Percentiles rank a stretch among this genome's conserved stretches.
Evolutionary conservation across 2,797 vertebrate species (phyloP).

Genomic region (Gymnopithys bicolor): DNA sequence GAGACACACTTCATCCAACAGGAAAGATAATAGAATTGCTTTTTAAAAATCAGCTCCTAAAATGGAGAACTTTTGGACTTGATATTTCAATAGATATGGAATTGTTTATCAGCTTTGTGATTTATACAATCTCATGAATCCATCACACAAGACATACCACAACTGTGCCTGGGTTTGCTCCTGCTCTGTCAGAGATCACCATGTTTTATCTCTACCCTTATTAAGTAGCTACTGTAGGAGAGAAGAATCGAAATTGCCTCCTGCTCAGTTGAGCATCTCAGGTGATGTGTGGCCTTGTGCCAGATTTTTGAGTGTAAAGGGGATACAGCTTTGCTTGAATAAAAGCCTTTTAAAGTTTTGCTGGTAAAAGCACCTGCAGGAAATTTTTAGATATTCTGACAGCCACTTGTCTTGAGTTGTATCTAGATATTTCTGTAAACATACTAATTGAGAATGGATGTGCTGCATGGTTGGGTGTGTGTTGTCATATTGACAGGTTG

Average conservation of each 20-base stretch:
- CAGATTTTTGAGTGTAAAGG: background rate
- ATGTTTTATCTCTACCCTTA: background rate
- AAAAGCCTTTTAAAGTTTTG: background rate
- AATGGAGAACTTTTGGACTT: conserved; percentile 19
- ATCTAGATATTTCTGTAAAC: background rate
- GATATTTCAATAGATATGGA: background rate
- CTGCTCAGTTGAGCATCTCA: background rate
- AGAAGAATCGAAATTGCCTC: background rate
- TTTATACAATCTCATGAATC: accelerated
- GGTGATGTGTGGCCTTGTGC: accelerated
- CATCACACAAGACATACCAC: background rate
- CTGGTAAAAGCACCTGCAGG: background rate
- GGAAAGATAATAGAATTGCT: conserved; percentile 21
- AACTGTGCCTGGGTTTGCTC: background rate
- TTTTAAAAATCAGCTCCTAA: background rate
- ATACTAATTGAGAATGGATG: accelerated
- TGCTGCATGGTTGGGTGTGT: background rate
- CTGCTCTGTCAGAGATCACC: background rate
- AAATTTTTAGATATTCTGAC: background rate
- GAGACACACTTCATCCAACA: background rate
- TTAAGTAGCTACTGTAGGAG: background rate
- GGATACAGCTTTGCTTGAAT: background rate
- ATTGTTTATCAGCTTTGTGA: background rate
- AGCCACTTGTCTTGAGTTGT: background rate
- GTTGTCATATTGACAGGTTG: background rate